These are phyloP conservation scores for Drosophila sordidula DNA, from an alignment of 2,888 invertebrate species.

Conservation along the genomic window DNA sequence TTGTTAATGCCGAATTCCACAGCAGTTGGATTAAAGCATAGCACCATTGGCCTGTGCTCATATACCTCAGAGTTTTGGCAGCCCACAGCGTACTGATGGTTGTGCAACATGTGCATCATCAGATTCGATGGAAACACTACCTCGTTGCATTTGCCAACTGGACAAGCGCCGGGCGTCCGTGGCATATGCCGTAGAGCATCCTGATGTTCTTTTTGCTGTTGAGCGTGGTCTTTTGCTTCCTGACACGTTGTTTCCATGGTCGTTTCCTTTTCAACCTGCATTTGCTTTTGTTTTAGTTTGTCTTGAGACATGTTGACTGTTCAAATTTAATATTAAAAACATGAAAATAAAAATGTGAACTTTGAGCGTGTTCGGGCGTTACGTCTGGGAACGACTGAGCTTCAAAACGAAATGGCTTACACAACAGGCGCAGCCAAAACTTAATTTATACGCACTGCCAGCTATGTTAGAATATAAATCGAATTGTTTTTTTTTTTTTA, in stretches of 20 bases:
- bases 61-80: conserved; percentile 13
- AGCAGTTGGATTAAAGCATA: conserved; percentile 36
- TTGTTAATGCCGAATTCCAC: conserved; percentile 4
- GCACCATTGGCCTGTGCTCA: conserved; percentile 22
- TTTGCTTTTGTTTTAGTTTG: conserved; percentile 4
- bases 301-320: conserved; percentile 18
- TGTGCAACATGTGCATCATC: conserved; percentile 47
- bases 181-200: conserved; percentile 12
- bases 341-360: neutral
- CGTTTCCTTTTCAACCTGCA: conserved; percentile 12
- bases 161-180: conserved; percentile 40
- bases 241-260: conserved; percentile 37
- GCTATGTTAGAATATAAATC: too few relatives aligned
- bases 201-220: neutral
- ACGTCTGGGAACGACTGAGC: neutral
- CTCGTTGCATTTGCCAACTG: conserved; percentile 34
- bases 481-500: too few relatives aligned
- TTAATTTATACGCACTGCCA: too few relatives aligned
- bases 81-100: conserved; percentile 3
- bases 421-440: neutral
- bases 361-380: neutral
- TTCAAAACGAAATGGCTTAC: too few relatives aligned
- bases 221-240: conserved; percentile 15
- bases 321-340: conserved; percentile 9
- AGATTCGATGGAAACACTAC: conserved; percentile 50